These are phyloP conservation scores for Lerema accius DNA, from an alignment of 1,140 invertebrate genomes.

Conservation along the genomic window DNA sequence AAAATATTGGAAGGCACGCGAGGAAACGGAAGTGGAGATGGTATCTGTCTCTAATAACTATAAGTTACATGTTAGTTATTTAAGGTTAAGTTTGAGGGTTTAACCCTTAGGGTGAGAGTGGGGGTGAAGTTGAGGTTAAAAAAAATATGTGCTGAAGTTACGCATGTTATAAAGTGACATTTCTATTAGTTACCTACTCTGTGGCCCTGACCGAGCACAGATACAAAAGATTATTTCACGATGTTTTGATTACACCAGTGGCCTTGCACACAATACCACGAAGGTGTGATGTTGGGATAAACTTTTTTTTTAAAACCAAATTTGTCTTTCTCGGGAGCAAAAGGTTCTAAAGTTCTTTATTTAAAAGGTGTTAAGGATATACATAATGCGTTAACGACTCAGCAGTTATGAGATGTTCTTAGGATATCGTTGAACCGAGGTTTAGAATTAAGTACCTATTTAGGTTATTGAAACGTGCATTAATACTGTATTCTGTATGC, in stretches of 20 bases:
- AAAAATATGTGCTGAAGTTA: too few relatives aligned
- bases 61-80: too few relatives aligned
- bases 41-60: too few relatives aligned
- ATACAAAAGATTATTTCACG: constrained; percentile 60
- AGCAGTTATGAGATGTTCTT: constrained; percentile 47
- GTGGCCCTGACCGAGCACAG: constrained; percentile 18
- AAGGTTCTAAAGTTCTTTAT: constrained; percentile 32
- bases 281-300: constrained; percentile 46
- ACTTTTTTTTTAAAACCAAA: constrained; percentile 25
- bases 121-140: too few relatives aligned
- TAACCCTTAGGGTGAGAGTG: too few relatives aligned
- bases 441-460: too few relatives aligned
- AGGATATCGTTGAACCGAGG: constrained; percentile 15
- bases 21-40: too few relatives aligned
- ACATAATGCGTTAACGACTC: constrained; percentile 62
- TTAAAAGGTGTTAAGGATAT: constrained; percentile 37
- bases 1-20: too few relatives aligned
- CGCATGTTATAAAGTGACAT: neutral
- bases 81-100: too few relatives aligned
- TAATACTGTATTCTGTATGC: neutral
- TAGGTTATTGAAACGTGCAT: neutral
- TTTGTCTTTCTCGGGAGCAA: constrained; percentile 22
- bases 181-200: constrained; percentile 1
- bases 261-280: constrained; percentile 45
- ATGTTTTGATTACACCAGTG: constrained; percentile 65